These are phyloP conservation scores for Pagrus major DNA, from an alignment of 2,113 vertebrate genomes.

Conservation along the genomic window DNA sequence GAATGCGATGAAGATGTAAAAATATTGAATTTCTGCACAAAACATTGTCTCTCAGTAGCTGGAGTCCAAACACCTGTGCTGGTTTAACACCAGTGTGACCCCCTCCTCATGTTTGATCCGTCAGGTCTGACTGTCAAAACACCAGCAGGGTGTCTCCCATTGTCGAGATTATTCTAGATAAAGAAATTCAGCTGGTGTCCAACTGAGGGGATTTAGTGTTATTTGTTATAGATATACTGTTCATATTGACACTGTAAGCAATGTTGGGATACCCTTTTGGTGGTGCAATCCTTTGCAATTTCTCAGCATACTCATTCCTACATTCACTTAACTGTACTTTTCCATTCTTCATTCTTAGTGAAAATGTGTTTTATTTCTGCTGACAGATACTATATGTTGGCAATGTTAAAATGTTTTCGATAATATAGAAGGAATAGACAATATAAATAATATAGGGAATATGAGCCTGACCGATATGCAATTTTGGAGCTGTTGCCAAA, in stretches of 20 bases:
- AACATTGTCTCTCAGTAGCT: neutral
- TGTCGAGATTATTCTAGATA: conserved; percentile 1
- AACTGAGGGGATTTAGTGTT: neutral
- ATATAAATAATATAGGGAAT: no score
- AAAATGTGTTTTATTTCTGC: neutral
- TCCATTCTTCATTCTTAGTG: neutral
- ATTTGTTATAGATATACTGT: neutral
- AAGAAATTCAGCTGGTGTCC: conserved; percentile 2
- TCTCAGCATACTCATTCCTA: neutral
- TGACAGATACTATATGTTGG: neutral
- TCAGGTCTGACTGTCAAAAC: neutral
- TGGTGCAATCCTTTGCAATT: neutral
- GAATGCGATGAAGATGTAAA: neutral
- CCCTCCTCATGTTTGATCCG: neutral
- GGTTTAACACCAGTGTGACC: neutral
- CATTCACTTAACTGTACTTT: neutral
- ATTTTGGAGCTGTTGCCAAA: no score
- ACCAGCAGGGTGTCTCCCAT: neutral
- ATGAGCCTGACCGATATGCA: no score
- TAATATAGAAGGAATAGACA: neutral
- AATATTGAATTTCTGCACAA: neutral
- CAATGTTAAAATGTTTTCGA: neutral
- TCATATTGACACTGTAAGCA: neutral
- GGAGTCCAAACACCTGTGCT: conserved; percentile 2
- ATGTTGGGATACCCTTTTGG: neutral